Base-by-base conservation (phyloP, 2,797 vertebrate genomes). In the Cuniculus paca region DNA sequence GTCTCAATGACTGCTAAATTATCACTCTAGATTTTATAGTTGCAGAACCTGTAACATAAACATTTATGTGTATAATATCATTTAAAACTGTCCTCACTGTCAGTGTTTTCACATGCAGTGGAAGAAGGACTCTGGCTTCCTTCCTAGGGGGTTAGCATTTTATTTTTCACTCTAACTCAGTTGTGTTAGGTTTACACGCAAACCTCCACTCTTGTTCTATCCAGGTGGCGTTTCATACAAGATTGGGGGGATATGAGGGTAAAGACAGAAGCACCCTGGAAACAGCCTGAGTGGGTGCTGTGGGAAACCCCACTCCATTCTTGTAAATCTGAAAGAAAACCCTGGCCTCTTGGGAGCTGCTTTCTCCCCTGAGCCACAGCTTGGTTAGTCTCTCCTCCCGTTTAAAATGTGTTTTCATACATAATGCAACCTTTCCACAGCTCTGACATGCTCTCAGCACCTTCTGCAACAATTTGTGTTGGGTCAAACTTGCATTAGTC, bases 21-120 rank as follows among this genome's bases (percentile, higher is more conserved):
- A 68, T 48, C 39, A 56, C 24, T 17, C 72, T 88, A 61, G 28
- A 61, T 87, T 83, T 86, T 88, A 94, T 95, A 95, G 74, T 36
- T 54, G 20, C 56, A 85, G 60, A 65, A 85, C 42, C 70, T 86
- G n/a, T 39, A 86, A 82, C 16, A 36, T 42, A 72, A 84, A 94
- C 36, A 93, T 84, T 63, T 70, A 52, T 39, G 85, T n/a, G 22
- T 24, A 79, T 58, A 65, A 78, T 14, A 79, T 13, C 5, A 48
- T 78, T 94, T 56, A 79, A 58, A 85, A 50, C 24, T 54, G 28
- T 20, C 52, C 72, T 60, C 22, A 2, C 10, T 17, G 42, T 52
- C 54, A 45, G 45, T 9, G 50, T 50, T 75, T 97, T 87, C 85
- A 56, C 39, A 26, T 36, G 31, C 42, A 77, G 6, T n/a, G 56